Conservation (phyloP, 37 sponge, comb jelly and placozoan species). For the Haliclona indistincta region DNA sequence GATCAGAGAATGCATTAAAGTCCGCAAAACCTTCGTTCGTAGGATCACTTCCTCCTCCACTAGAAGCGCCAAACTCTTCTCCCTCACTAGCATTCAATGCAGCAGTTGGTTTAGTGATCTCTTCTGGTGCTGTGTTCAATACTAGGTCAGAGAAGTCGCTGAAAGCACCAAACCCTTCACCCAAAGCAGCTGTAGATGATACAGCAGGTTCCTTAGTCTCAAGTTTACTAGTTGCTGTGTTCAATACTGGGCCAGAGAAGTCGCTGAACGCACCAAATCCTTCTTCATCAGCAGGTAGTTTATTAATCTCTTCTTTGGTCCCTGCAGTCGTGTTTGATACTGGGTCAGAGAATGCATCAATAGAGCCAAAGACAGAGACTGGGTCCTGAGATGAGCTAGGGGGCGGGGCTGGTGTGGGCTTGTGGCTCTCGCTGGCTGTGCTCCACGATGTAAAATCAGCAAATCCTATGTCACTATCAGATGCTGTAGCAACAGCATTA, state of each 20-base stretch:
- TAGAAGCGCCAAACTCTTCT: not conserved
- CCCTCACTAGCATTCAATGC: not conserved
- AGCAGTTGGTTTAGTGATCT: too few relatives aligned
- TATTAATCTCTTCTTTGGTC: too few relatives aligned
- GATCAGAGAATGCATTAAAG: slow-evolving; percentile 11
- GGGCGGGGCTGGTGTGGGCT: too few relatives aligned
- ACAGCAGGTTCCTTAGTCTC: not conserved
- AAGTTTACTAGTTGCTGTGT: not conserved
- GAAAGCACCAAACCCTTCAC: not conserved
- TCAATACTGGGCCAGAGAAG: not conserved
- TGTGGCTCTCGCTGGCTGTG: too few relatives aligned
- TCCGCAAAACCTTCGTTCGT: slow-evolving; percentile 47
- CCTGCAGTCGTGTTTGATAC: not conserved
- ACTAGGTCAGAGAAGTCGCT: not conserved
- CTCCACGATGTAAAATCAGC: too few relatives aligned
- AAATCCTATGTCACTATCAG: too few relatives aligned
- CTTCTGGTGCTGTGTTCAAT: not conserved
- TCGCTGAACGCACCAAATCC: not conserved
- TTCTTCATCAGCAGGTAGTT: not conserved
- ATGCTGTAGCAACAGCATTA: too few relatives aligned
- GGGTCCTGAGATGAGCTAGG: too few relatives aligned
- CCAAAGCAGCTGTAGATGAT: not conserved
- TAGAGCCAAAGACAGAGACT: too few relatives aligned
- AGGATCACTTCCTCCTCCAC: not conserved
- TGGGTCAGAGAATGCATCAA: slow-evolving; percentile 2